Evolutionary conservation across 92 coral and sea anemone genomes (phyloP).

Genomic region (Galaxea fascicularis): DNA sequence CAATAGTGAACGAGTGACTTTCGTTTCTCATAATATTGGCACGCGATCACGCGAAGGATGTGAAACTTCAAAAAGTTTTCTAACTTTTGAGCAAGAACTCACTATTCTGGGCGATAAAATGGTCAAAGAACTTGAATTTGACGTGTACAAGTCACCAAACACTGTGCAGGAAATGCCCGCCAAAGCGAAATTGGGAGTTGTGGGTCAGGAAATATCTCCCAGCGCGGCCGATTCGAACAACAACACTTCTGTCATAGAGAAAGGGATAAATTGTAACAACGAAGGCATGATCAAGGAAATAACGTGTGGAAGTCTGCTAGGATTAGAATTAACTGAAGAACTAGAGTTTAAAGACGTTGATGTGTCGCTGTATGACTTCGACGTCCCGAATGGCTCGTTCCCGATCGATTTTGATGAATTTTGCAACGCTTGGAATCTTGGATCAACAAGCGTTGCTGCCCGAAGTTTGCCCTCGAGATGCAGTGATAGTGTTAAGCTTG

Average conservation of each 20-base stretch:
- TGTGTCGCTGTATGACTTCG: constrained; percentile 95
- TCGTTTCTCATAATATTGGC: constrained; percentile 31
- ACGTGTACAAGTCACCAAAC: constrained; percentile 19
- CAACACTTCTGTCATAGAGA: constrained; percentile 43
- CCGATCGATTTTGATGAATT: constrained; percentile 88
- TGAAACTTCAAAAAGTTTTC: constrained; percentile 41
- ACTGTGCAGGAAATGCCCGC: constrained; percentile 19
- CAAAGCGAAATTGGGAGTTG: constrained; percentile 22
- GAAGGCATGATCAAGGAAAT: constrained; percentile 74
- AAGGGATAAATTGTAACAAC: constrained; percentile 28
- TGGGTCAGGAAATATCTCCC: background rate
- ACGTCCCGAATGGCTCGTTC: constrained; percentile 65
- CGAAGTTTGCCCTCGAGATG: constrained; percentile 73
- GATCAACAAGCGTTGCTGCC: constrained; percentile 55
- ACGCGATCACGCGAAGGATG: constrained; percentile 73
- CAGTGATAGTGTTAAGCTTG: constrained; percentile 83
- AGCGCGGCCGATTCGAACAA: constrained; percentile 69
- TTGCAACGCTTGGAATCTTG: constrained; percentile 78
- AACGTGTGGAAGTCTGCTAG: constrained; percentile 85
- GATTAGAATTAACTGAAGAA: constrained; percentile 85
- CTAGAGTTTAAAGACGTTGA: constrained; percentile 95
- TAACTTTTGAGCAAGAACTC: constrained; percentile 77
- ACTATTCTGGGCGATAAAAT: constrained; percentile 82
- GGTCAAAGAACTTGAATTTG: constrained; percentile 78
- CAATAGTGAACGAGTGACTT: constrained; percentile 25